A percentile compares a stretch with the other conserved stretches of the same genome.
Evolutionary conservation across 53 echinoderm and acorn worm species (phyloP).

Genomic region (Arbacia lixula): DNA sequence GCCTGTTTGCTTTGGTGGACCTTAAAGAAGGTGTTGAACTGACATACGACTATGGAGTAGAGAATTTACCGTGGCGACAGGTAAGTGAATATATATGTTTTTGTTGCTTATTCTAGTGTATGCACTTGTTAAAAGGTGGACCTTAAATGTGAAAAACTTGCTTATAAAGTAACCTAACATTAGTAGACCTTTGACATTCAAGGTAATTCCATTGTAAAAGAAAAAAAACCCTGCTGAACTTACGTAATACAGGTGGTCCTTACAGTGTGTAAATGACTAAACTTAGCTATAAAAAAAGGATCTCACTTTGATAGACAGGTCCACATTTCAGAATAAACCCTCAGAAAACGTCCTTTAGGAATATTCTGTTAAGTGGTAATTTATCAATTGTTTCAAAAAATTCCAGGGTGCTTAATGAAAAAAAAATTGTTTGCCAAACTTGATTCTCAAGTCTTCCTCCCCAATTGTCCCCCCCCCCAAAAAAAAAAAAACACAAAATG

Average conservation of each 20-base stretch:
- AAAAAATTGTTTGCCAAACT: background rate
- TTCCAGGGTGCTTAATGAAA: too few species aligned
- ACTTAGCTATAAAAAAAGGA: background rate
- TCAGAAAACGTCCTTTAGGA: background rate
- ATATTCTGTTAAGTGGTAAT: background rate
- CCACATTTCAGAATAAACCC: conserved; percentile 1
- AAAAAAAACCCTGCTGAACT: too few species aligned
- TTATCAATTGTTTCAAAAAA: background rate
- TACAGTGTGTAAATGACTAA: background rate
- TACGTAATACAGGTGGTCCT: too few species aligned
- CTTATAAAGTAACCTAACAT: conserved; percentile 5
- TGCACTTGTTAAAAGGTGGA: conserved; percentile 7
- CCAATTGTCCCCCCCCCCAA: background rate
- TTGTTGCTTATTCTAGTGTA: background rate
- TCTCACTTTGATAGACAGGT: background rate
- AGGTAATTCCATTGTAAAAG: conserved; percentile 5
- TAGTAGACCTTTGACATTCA: conserved; percentile 15
- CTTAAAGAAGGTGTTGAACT: conserved; percentile 7
- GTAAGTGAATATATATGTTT: background rate
- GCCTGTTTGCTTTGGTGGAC: conserved; percentile 27
- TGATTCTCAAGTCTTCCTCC: background rate
- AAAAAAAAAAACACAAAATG: too few species aligned
- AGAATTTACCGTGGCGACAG: conserved; percentile 30
- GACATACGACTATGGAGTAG: conserved; percentile 33
- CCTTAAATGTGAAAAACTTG: conserved; percentile 1